A percentile compares a stretch with the other conserved stretches of the same genome.
These are phyloP conservation scores for Tokudaia muenninki DNA, from an alignment of 2,797 vertebrate species.

Conservation along the genomic window DNA sequence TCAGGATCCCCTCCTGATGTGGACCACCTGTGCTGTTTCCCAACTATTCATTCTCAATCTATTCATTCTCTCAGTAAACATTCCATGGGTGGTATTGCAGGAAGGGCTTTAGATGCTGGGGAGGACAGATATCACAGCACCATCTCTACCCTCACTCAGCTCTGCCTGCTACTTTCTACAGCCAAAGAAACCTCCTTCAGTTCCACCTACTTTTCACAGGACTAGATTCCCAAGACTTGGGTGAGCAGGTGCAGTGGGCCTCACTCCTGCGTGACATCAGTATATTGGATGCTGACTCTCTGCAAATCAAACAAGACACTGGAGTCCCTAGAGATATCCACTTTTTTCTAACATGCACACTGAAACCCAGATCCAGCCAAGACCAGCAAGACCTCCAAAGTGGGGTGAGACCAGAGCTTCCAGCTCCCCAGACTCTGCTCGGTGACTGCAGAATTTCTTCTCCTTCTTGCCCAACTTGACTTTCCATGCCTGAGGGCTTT, in stretches of 20 bases:
- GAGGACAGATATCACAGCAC: neutral
- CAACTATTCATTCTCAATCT: neutral
- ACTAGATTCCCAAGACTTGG: neutral
- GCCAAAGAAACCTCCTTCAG: fast-evolving
- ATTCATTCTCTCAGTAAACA: neutral
- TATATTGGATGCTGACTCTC: neutral
- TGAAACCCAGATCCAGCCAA: neutral
- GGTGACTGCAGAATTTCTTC: neutral
- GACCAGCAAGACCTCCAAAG: neutral
- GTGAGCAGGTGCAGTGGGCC: neutral
- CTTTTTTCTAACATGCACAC: neutral
- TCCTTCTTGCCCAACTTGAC: neutral
- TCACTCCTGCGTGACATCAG: fast-evolving
- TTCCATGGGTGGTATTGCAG: neutral
- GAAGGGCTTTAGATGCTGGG: neutral
- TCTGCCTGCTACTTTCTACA: neutral
- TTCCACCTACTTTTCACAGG: neutral
- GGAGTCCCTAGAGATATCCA: neutral
- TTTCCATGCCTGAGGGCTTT: neutral
- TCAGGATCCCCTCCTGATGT: neutral
- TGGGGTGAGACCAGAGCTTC: neutral
- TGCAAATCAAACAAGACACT: neutral
- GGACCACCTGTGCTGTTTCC: slow-evolving; percentile 61
- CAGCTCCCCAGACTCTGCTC: neutral
- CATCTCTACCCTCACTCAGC: neutral